Percentiles rank a stretch among this genome's conserved stretches.
Conservation (phyloP, 2,888 invertebrate species). For the Escarpia spicata region DNA sequence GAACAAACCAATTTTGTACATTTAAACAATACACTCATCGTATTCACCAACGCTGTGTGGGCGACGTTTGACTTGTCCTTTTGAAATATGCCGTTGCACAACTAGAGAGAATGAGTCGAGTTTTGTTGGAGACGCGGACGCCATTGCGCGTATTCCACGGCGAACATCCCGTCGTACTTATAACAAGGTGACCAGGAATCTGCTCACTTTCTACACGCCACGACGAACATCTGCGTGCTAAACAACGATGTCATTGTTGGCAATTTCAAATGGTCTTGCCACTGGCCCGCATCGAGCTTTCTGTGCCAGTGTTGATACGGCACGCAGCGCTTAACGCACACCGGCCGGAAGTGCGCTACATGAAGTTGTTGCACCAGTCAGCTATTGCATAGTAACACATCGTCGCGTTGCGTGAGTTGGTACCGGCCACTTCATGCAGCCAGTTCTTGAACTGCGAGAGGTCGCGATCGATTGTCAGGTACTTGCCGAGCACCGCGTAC, state of each 20-base stretch:
- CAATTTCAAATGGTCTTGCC: neutral
- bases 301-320: neutral
- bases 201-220: neutral
- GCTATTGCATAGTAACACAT: neutral
- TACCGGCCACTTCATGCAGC: neutral
- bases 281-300: neutral
- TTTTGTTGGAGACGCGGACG: neutral
- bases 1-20: neutral
- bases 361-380: constrained; percentile 3
- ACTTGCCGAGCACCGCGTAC: constrained; percentile 7
- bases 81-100: neutral
- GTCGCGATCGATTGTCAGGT: neutral
- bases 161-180: neutral
- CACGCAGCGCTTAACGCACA: neutral
- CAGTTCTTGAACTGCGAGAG: neutral
- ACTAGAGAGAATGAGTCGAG: neutral
- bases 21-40: neutral
- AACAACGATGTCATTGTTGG: neutral
- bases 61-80: neutral
- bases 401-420: neutral
- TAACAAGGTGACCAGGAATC: neutral
- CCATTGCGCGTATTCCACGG: neutral
- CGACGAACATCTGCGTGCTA: neutral
- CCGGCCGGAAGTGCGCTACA: neutral
- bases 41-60: neutral